Evolutionary conservation across 2,888 invertebrate genomes (phyloP).

Genomic region (Chloromyia formosa): DNA sequence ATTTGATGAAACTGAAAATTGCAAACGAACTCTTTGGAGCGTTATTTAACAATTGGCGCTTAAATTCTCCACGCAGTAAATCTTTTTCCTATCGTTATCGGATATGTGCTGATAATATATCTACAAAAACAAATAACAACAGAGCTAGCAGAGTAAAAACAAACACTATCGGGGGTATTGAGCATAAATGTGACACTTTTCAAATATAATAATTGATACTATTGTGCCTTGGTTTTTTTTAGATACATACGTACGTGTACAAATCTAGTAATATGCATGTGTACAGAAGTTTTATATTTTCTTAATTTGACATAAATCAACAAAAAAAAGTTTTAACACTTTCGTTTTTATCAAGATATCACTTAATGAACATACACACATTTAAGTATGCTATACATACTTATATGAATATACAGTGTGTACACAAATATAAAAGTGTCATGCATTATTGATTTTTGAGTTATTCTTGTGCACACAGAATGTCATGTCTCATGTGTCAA

Average conservation of each 20-base stretch:
- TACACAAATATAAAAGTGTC: slow-evolving; percentile 39
- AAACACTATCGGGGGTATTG: background rate
- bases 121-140: background rate
- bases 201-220: slow-evolving; percentile 13
- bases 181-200: background rate
- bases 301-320: too few relatives aligned
- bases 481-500: slow-evolving; percentile 26
- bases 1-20: too few relatives aligned
- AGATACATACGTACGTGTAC: background rate
- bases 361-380: background rate
- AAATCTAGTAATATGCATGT: too few relatives aligned
- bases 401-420: background rate
- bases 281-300: too few relatives aligned
- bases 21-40: too few relatives aligned
- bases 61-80: background rate
- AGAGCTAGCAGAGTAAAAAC: background rate
- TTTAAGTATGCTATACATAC: background rate
- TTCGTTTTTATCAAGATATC: slow-evolving; percentile 18
- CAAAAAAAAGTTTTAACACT: slow-evolving; percentile 20
- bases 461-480: slow-evolving; percentile 37
- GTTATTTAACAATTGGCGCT: background rate
- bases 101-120: background rate
- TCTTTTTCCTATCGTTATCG: background rate
- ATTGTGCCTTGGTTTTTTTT: background rate
- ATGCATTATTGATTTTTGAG: slow-evolving; percentile 40